Conservation (phyloP, 2,888 invertebrate genomes). For the Brachypalpus laphriformis region DNA sequence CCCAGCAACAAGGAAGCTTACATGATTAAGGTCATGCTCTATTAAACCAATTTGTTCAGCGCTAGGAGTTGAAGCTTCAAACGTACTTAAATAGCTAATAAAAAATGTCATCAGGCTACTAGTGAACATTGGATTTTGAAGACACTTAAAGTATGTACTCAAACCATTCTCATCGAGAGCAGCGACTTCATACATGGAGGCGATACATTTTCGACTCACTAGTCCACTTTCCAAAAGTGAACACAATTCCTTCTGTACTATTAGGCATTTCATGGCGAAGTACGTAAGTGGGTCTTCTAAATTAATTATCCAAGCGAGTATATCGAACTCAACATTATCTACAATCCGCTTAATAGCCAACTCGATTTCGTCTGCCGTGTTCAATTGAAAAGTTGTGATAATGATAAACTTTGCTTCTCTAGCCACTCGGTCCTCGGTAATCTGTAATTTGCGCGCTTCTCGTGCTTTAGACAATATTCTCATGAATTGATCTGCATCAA, state of each 20-base stretch:
- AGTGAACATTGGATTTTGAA: constrained; percentile 47
- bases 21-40: constrained; percentile 39
- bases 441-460: neutral
- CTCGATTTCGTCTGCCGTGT: constrained; percentile 27
- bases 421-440: neutral
- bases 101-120: constrained; percentile 49
- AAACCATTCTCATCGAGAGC: constrained; percentile 45
- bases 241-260: constrained; percentile 48
- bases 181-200: constrained; percentile 53
- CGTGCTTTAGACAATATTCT: constrained; percentile 28
- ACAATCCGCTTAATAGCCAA: constrained; percentile 43
- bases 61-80: neutral
- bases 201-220: constrained; percentile 25
- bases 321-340: constrained; percentile 30
- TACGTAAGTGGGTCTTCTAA: constrained; percentile 25
- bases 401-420: constrained; percentile 47
- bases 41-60: neutral
- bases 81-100: constrained; percentile 27
- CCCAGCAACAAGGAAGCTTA: constrained; percentile 60
- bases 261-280: constrained; percentile 41
- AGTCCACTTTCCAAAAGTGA: constrained; percentile 22
- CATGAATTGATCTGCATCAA: constrained; percentile 32
- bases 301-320: constrained; percentile 60
- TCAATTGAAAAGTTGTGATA: constrained; percentile 37
- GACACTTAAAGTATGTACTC: constrained; percentile 38